A percentile compares a stretch with the other conserved stretches of the same genome.
Conservation (phyloP, 2,797 vertebrate genomes). For the Alfaro cultratus region DNA sequence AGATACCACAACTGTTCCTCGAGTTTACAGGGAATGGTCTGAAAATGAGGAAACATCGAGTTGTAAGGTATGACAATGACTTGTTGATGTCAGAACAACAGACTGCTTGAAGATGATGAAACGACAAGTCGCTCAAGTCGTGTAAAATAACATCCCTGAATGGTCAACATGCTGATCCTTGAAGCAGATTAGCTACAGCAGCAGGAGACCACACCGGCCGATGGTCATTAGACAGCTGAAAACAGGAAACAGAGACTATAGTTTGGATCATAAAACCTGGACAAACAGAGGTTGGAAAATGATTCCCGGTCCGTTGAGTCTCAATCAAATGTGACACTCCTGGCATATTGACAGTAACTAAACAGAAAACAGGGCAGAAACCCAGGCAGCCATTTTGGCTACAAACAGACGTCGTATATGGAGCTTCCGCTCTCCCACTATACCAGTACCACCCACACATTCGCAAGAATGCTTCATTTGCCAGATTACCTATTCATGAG, state of each 20-base stretch:
- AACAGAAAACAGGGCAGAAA: not conserved
- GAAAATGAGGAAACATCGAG: not conserved
- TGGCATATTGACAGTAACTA: not conserved
- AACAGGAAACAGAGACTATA: not conserved
- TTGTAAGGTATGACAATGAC: not conserved
- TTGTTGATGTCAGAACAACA: not conserved
- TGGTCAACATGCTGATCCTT: not conserved
- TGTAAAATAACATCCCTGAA: not conserved
- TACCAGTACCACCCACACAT: not conserved
- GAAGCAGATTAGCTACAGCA: not conserved
- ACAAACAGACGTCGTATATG: not conserved
- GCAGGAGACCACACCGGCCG: not conserved
- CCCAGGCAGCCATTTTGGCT: not conserved
- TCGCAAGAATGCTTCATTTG: not conserved
- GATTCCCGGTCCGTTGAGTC: not conserved
- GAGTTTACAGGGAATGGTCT: not conserved
- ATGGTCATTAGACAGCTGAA: not conserved
- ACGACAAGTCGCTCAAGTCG: not conserved
- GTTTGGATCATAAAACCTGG: not conserved
- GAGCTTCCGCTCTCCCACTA: not conserved
- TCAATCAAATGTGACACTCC: not conserved
- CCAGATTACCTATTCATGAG: not conserved
- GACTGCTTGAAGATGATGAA: not conserved
- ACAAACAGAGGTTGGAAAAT: not conserved
- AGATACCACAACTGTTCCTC: not conserved